Conservation (phyloP, 92 coral and sea anemone genomes). For the Porites cylindrica region DNA sequence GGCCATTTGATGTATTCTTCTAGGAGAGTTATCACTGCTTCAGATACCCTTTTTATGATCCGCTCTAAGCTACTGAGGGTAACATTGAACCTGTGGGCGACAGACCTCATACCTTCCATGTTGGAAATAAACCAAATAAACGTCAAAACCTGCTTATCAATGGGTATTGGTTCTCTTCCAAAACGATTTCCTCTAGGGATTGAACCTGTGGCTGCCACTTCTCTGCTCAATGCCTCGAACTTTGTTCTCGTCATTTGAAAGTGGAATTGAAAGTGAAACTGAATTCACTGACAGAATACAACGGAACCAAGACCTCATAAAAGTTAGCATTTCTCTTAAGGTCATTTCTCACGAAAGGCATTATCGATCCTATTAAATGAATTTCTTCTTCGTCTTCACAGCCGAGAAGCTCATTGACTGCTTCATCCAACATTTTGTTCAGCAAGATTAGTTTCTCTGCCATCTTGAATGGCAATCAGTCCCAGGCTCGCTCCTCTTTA, state of each 20-base stretch:
- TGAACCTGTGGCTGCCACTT: constrained; percentile 42
- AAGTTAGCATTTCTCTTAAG: constrained; percentile 29
- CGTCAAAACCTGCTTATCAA: constrained; percentile 43
- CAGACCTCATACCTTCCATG: constrained; percentile 53
- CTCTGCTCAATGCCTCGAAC: constrained; percentile 38
- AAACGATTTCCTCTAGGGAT: constrained; percentile 51
- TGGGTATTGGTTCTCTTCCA: constrained; percentile 67
- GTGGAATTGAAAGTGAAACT: constrained; percentile 27
- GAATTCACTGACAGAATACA: constrained; percentile 42
- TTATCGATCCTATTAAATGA: constrained; percentile 24
- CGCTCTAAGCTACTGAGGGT: constrained; percentile 58
- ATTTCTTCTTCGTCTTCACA: constrained; percentile 30
- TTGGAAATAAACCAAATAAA: constrained; percentile 66
- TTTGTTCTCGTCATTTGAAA: constrained; percentile 46
- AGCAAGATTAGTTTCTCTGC: not conserved
- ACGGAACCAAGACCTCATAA: constrained; percentile 45
- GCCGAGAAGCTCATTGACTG: constrained; percentile 31
- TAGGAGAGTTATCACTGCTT: constrained; percentile 23
- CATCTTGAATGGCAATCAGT: not conserved
- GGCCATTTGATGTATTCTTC: constrained; percentile 43
- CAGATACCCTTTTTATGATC: constrained; percentile 34
- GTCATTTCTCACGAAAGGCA: constrained; percentile 37
- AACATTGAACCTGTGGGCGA: constrained; percentile 52
- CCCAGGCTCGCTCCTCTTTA: not conserved
- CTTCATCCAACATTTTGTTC: constrained; percentile 29